Conservation (phyloP, 2,113 vertebrate species). For the Perccottus glenii region DNA sequence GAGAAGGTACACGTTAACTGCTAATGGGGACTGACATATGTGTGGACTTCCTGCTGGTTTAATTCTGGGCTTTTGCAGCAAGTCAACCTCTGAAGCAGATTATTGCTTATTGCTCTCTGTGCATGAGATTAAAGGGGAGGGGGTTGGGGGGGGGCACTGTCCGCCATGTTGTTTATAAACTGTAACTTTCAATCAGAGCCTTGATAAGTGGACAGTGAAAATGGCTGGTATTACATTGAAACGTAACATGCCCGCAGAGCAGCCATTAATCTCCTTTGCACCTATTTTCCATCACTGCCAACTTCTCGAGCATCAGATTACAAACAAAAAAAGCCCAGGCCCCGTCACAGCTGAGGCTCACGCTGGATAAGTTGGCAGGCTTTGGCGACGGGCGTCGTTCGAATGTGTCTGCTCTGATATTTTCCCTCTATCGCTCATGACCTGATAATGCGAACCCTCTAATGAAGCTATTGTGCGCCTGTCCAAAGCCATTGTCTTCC, state of each 20-base stretch:
- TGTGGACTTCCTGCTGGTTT: neutral
- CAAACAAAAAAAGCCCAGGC: conserved; percentile 48
- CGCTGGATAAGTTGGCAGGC: conserved; percentile 57
- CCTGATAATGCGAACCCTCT: conserved; percentile 80
- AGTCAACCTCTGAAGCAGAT: neutral
- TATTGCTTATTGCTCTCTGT: neutral
- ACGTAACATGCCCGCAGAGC: conserved; percentile 15
- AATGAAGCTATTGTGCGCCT: conserved; percentile 84
- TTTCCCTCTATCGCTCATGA: conserved; percentile 74
- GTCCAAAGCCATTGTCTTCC: conserved; percentile 81
- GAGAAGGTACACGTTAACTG: conserved; percentile 45
- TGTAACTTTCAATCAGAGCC: conserved; percentile 40
- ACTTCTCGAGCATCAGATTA: conserved; percentile 70
- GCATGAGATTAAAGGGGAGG: neutral
- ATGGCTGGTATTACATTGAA: conserved; percentile 24
- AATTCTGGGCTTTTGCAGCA: conserved; percentile 12
- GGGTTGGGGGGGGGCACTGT: neutral
- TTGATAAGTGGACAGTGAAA: conserved; percentile 32
- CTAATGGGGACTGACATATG: conserved; percentile 44
- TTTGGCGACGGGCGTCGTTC: conserved; percentile 45
- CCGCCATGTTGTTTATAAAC: conserved; percentile 36
- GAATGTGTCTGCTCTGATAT: conserved; percentile 78
- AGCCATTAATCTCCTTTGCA: conserved; percentile 41
- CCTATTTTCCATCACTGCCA: conserved; percentile 59
- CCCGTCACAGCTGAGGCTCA: conserved; percentile 60